Evolutionary conservation across 2,888 invertebrate genomes (phyloP).

Genomic region (Hoplodrina ambigua): DNA sequence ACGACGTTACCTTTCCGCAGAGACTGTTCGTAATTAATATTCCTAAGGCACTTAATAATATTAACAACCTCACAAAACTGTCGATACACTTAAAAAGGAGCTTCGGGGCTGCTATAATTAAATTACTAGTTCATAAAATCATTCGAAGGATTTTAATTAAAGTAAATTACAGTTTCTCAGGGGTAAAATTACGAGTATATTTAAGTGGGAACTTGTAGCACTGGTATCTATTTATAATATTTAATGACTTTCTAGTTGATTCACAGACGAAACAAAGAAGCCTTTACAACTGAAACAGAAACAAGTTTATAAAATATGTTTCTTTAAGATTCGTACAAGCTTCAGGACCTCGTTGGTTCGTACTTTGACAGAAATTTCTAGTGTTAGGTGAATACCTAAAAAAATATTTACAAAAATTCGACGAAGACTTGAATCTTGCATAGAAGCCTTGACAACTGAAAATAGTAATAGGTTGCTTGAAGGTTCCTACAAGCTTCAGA

Average conservation of each 20-base stretch:
- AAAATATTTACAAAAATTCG: too few species aligned
- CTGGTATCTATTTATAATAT: neutral
- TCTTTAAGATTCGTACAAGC: neutral
- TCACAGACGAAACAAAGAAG: too few species aligned
- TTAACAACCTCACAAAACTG: slow-evolving; percentile 61
- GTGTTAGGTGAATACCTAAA: too few species aligned
- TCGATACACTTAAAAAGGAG: slow-evolving; percentile 61
- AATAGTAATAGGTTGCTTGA: too few species aligned
- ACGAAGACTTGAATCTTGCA: neutral
- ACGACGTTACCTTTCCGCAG: slow-evolving; percentile 19
- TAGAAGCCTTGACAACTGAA: too few species aligned
- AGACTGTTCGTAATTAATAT: slow-evolving; percentile 51
- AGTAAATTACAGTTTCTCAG: slow-evolving; percentile 28
- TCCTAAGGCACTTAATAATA: slow-evolving; percentile 55
- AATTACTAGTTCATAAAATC: slow-evolving; percentile 67
- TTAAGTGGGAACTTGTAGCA: neutral
- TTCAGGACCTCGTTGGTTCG: neutral
- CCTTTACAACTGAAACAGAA: too few species aligned
- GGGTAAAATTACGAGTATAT: neutral
- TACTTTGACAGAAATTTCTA: too few species aligned
- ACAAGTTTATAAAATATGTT: neutral
- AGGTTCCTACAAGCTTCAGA: too few species aligned
- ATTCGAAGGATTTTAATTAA: slow-evolving; percentile 65
- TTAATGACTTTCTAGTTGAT: neutral
- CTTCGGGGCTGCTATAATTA: slow-evolving; percentile 61